Conservation (phyloP, 2,113 vertebrate genomes). For the Zingel zingel region DNA sequence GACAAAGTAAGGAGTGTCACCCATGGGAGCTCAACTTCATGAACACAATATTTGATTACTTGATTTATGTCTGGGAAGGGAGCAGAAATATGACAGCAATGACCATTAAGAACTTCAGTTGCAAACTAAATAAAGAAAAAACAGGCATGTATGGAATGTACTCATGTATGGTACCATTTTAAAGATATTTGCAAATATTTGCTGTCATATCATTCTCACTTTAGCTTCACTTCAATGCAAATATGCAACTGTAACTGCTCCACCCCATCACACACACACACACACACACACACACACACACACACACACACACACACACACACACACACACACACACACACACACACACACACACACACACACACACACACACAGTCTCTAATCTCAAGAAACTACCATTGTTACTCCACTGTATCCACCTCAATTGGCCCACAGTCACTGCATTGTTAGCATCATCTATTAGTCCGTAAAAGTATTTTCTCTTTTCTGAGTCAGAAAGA, state of each 20-base stretch:
- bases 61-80: neutral
- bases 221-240: constrained; percentile 42
- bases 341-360: constrained; percentile 4
- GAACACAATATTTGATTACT: constrained; percentile 1
- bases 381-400: neutral
- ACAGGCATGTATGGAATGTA: neutral
- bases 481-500: constrained; percentile 19
- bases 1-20: constrained; percentile 6
- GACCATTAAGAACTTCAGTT: neutral
- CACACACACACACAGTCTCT: neutral
- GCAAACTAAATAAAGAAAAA: neutral
- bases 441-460: constrained; percentile 28
- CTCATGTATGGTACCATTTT: neutral
- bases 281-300: neutral
- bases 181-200: constrained; percentile 13
- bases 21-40: neutral
- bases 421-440: constrained; percentile 22
- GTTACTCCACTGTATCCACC: neutral
- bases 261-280: neutral
- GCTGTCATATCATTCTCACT: neutral
- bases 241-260: constrained; percentile 9
- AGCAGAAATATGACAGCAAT: neutral
- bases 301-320: neutral
- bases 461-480: neutral
- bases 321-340: neutral